phyloP scores from a whole-genome alignment of 1,140 invertebrate genomes.

The Neodiprion virginianus region DNA sequence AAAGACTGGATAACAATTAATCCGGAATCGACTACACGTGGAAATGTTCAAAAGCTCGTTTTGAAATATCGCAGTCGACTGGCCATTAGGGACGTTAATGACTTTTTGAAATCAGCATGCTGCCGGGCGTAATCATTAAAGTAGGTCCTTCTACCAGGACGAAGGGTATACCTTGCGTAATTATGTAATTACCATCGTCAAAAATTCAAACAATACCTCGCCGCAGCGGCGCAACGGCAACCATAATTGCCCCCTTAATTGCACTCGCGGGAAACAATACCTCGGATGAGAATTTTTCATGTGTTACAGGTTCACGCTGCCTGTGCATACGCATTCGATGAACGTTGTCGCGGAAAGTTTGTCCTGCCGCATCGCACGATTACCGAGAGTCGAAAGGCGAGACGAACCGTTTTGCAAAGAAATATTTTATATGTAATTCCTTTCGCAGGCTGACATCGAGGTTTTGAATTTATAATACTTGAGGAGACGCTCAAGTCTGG shows the following conservation, averaged over 20 bases:
- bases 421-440: too few species aligned
- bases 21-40: conserved; percentile 14
- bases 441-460: not conserved
- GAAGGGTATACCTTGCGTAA: conserved; percentile 9
- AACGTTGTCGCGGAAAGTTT: not conserved
- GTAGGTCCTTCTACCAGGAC: not conserved
- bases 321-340: too few species aligned
- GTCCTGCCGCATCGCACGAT: too few species aligned
- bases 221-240: not conserved
- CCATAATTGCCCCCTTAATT: too few species aligned
- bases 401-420: too few species aligned
- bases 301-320: too few species aligned
- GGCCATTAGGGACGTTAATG: conserved; percentile 4
- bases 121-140: not conserved
- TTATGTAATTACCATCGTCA: conserved; percentile 21
- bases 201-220: not conserved
- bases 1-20: conserved; percentile 35
- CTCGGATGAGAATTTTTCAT: too few species aligned
- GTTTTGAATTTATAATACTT: not conserved
- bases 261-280: too few species aligned
- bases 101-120: conserved; percentile 6
- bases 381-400: too few species aligned
- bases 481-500: not conserved
- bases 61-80: not conserved
- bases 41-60: conserved; percentile 10